Conservation (phyloP, 2,113 vertebrate species). For the Campylomormyrus numenius region DNA sequence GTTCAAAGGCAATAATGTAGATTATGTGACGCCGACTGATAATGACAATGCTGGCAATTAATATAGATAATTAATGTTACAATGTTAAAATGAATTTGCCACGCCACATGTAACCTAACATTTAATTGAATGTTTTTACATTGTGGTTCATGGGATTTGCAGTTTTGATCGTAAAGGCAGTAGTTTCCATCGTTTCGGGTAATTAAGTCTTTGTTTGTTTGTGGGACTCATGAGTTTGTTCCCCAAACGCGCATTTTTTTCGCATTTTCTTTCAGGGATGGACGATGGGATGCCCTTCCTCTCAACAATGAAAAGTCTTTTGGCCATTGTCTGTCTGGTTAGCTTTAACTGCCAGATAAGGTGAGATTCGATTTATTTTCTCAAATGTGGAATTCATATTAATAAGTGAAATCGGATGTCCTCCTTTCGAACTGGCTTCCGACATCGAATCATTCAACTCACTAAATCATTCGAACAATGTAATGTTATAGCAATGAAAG, state of each 20-base stretch:
- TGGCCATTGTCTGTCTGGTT: slow-evolving; percentile 70
- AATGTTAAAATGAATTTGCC: background rate
- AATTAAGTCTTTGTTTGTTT: background rate
- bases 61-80: background rate
- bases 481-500: background rate
- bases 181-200: background rate
- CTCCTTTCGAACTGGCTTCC: background rate
- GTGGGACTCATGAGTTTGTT: background rate
- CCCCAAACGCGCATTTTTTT: background rate
- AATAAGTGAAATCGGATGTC: background rate
- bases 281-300: slow-evolving; percentile 79
- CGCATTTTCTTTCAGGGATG: slow-evolving; percentile 71
- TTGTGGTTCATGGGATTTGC: background rate
- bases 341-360: slow-evolving; percentile 77
- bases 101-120: background rate
- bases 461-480: background rate
- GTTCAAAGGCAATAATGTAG: background rate
- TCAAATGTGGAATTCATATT: background rate
- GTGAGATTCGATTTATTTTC: slow-evolving; percentile 55
- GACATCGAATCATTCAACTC: background rate
- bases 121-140: background rate
- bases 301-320: slow-evolving; percentile 78
- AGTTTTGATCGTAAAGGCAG: background rate
- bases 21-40: background rate
- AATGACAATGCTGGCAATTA: background rate